Percentiles rank a stretch among this genome's conserved stretches.
Conservation (phyloP, 2,797 vertebrate genomes). For the Esox lucius region DNA sequence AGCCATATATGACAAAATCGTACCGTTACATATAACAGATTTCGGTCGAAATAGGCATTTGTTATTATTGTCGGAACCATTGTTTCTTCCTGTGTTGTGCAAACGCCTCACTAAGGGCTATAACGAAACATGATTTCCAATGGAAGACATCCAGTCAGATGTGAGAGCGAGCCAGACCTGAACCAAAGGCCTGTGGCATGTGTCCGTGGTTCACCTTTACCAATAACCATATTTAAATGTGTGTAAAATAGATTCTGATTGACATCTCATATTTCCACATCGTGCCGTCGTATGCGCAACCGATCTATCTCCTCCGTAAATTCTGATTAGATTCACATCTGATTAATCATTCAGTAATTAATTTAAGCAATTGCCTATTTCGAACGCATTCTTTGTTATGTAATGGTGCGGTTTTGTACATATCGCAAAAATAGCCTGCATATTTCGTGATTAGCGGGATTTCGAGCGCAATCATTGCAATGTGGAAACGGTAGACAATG, state of each 20-base stretch:
- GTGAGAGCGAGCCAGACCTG: background rate
- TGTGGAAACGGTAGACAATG: background rate
- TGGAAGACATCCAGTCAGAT: background rate
- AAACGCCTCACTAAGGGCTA: background rate
- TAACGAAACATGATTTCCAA: background rate
- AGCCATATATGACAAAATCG: no score
- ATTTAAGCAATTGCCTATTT: background rate
- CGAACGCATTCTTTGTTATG: background rate
- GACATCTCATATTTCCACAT: background rate
- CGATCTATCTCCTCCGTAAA: background rate
- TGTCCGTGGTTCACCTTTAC: background rate
- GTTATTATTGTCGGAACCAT: background rate
- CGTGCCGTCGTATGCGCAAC: background rate
- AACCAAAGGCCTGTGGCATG: background rate
- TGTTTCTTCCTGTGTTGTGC: background rate
- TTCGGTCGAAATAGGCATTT: no score
- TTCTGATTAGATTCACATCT: background rate
- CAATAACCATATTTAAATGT: background rate
- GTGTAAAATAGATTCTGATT: background rate
- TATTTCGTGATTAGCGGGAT: background rate
- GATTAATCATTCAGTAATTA: background rate
- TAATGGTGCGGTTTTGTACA: background rate
- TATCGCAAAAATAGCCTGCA: background rate
- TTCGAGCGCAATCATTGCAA: background rate
- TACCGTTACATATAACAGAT: no score